Base-by-base conservation (phyloP, 2,888 invertebrate genomes). In the Chaitophorus viminalis region DNA sequence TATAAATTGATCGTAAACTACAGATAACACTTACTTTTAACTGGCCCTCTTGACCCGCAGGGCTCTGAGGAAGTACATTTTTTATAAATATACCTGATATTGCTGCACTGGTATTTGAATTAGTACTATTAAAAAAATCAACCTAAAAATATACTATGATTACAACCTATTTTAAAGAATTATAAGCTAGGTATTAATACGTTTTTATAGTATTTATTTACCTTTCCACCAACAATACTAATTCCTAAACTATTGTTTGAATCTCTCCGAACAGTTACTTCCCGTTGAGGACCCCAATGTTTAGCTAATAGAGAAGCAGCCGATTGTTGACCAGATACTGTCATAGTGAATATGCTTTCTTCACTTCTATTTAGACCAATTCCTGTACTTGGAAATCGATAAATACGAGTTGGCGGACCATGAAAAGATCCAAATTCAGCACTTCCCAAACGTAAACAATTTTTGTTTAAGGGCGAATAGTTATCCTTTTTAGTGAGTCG, bases 51-150 rank as follows among this genome's bases (percentile, higher is more conserved):
- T 94, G 93, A 81, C 97, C 98, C 0, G 99, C 99, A 0, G 99
- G 98, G 92, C 98, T 98, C 89, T 97, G 95, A 0, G 97, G 94
- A 25, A 98, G 94, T 0, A 99, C 98, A 91, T 98, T 97, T 92
- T 99, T 99, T 91, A 99, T 97, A 92, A 99, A 99, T 91, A 99
- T 99, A 11, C 99, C 99, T 88, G 97, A 95, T 90, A 98, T 94
- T 81, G 93, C 93, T 89, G 93, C 94, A 86, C 95, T 95, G 89
- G 94, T 94, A 89, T 94, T 94, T 90, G 94, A 94, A 86, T 94
- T 93, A 89, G 93, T 93, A 78, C 93, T 93, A 88, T 95, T 94
- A 90, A 94, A 95, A 90, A 96, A 93, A 91, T 97, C 95, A 88
- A 96, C 95, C 95, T 95, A 91, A 91, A 82, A 33, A 29, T 33